A percentile compares a stretch with the other conserved stretches of the same genome.
These are phyloP conservation scores for Drosophila picticornis DNA, from an alignment of 2,888 invertebrate species.

Conservation along the genomic window DNA sequence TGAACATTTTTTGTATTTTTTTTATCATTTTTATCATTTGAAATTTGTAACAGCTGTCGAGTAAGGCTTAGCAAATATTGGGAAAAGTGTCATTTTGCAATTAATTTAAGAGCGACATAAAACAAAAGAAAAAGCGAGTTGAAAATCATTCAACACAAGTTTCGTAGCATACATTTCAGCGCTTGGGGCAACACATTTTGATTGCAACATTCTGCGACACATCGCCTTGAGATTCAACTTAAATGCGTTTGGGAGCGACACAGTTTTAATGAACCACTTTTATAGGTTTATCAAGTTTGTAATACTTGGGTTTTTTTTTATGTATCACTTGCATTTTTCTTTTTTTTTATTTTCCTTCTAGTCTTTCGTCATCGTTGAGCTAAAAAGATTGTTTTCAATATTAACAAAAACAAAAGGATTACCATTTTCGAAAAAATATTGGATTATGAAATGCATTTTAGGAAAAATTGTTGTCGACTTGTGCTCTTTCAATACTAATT, in stretches of 20 bases:
- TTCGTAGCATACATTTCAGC: slow-evolving; percentile 28
- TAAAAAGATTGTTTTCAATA: background rate
- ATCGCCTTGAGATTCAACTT: slow-evolving; percentile 12
- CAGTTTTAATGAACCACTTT: slow-evolving; percentile 6
- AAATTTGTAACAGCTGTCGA: slow-evolving; percentile 40
- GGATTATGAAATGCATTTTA: background rate
- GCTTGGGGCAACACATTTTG: background rate
- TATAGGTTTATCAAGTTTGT: slow-evolving; percentile 1
- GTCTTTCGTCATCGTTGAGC: background rate
- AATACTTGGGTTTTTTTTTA: background rate
- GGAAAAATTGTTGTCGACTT: background rate
- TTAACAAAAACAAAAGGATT: background rate
- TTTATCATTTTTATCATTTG: background rate
- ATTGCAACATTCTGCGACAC: slow-evolving; percentile 1
- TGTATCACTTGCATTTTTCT: background rate
- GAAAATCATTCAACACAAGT: background rate
- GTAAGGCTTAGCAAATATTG: slow-evolving; percentile 5
- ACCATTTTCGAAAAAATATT: background rate
- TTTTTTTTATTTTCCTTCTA: background rate
- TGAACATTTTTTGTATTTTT: background rate
- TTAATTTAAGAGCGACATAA: slow-evolving; percentile 11
- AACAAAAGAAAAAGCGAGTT: background rate
- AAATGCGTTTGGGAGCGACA: background rate
- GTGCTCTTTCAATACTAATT: background rate
- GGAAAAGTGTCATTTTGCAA: background rate